Conservation (phyloP, 2,888 invertebrate species). For the Spisula solida region DNA sequence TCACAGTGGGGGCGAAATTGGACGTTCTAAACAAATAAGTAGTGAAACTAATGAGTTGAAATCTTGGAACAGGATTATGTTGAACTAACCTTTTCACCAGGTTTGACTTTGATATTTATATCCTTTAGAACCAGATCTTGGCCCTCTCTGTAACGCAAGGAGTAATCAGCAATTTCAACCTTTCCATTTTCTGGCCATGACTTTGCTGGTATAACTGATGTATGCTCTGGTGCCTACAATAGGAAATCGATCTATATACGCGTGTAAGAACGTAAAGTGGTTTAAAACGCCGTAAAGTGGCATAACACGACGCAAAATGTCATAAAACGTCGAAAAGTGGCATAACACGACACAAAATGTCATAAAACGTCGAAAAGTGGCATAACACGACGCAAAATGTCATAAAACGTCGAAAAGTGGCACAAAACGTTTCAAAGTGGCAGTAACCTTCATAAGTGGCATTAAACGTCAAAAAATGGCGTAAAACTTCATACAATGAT, state of each 20-base stretch:
- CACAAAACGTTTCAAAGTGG: too few relatives aligned
- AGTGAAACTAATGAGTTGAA: not conserved
- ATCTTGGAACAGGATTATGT: not conserved
- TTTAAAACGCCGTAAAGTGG: not conserved
- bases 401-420: too few relatives aligned
- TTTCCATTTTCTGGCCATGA: conserved; percentile 25
- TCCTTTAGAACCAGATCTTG: conserved; percentile 50
- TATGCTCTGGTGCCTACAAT: conserved; percentile 29
- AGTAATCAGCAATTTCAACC: conserved; percentile 32
- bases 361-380: too few relatives aligned
- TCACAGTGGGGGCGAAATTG: too few relatives aligned
- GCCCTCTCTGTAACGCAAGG: conserved; percentile 55
- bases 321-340: not conserved
- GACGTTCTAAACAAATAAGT: not conserved
- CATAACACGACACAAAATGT: not conserved
- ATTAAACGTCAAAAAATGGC: too few relatives aligned
- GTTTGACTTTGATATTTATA: conserved; percentile 37
- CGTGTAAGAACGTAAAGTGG: not conserved
- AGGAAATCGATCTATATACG: not conserved
- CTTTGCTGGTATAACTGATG: conserved; percentile 2
- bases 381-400: too few relatives aligned
- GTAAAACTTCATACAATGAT: too few relatives aligned
- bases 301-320: not conserved
- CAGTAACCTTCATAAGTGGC: too few relatives aligned
- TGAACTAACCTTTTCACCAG: conserved; percentile 46